Base-by-base conservation (phyloP, 2,888 invertebrate species). In the Disparrhopalites patrizii region DNA sequence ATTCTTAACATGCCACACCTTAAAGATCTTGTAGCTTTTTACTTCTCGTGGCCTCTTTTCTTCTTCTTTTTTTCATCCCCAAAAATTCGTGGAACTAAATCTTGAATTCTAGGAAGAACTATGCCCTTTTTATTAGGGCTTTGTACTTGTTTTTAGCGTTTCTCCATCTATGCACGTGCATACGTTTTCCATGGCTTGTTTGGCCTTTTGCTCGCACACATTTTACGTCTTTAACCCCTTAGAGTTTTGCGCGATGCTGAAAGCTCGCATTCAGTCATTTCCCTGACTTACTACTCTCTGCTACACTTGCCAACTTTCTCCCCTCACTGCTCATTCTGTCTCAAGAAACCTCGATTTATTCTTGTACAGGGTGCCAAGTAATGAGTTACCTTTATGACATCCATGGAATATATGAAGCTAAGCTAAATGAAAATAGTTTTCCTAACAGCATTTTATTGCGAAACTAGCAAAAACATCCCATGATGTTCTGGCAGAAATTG, bases 1-100 rank as follows among this genome's bases (percentile, higher is more conserved):
- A 55, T 55, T 55, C 55, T 55, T 36, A 13, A 52, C 52, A 52
- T 52, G 52, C 52, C 52, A 52, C 52, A 52, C 52, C 28, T 25
- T n/a, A n/a, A 52, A 52, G 52, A 52, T 25, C 30, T 30, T 52
- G 27, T 52, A 30, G 52, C 5, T 43, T 43, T 43, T 43, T 43
- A 18, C n/a, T 43, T 20, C 8, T 5, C 43, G 13, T 15, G 28
- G 52, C 25, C 52, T 51, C 15, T 23, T 30, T 18, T 52, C 52
- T 52, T 52, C 25, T 15, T 28, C 15, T 52, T 27, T 30, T 30
- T 28, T 8, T 7, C 15, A 28, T 43, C 36, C 36, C 7, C 36
- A 10, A 36, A 10, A 36, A n/a, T n/a, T n/a, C n/a, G n/a, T n/a
- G n/a, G n/a, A n/a, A n/a, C n/a, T n/a, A n/a, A n/a, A n/a, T n/a